These are phyloP conservation scores for Amphipoea oculea DNA, from an alignment of 2,888 invertebrate species.

Conservation along the genomic window DNA sequence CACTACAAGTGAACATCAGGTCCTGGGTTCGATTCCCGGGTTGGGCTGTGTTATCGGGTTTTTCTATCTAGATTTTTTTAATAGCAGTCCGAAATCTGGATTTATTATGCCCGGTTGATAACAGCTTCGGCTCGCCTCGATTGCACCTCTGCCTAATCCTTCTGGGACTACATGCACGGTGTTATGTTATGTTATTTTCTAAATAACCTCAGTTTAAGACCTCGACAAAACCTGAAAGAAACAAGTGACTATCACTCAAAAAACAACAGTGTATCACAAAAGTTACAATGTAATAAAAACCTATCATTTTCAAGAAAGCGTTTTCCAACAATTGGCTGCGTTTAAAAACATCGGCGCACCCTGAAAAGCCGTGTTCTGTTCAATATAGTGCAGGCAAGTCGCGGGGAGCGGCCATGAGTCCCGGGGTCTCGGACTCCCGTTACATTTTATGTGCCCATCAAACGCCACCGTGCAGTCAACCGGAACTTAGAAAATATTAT, in stretches of 20 bases:
- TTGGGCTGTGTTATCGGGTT: background rate
- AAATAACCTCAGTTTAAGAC: background rate
- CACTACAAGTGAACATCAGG: background rate
- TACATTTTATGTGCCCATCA: constrained; percentile 82
- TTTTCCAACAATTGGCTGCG: constrained; percentile 37
- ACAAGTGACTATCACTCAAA: background rate
- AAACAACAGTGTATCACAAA: background rate
- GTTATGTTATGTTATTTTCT: background rate
- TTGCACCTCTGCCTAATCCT: background rate
- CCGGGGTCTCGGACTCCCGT: constrained; percentile 66
- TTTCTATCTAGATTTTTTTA: background rate
- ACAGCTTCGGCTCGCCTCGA: no score
- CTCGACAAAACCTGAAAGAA: background rate
- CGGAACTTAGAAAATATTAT: constrained; percentile 67
- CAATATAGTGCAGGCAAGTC: constrained; percentile 49
- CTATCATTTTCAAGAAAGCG: constrained; percentile 27
- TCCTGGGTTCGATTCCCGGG: background rate
- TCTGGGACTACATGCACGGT: background rate
- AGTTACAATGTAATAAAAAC: constrained; percentile 45
- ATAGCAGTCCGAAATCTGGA: background rate
- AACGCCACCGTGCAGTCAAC: constrained; percentile 79
- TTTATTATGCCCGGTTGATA: background rate
- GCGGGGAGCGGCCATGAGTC: constrained; percentile 58
- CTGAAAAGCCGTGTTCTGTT: constrained; percentile 42
- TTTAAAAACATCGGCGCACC: constrained; percentile 60